Evolutionary conservation across 2,113 vertebrate species (phyloP).

Genomic region (Scartelaos histophorus): DNA sequence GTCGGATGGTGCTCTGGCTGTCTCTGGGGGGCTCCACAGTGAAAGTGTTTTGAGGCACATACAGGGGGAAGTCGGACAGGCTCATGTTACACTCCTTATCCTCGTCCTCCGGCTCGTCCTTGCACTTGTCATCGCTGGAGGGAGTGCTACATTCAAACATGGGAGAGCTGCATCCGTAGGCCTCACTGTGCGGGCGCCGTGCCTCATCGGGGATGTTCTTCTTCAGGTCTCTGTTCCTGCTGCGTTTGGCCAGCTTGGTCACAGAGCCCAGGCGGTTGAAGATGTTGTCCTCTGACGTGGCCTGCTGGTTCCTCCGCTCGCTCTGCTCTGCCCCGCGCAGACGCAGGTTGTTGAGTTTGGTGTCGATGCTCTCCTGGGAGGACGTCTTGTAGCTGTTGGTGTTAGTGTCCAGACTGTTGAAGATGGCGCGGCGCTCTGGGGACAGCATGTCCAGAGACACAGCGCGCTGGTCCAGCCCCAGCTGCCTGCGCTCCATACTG

Average conservation of each 20-base stretch:
- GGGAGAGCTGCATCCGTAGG: conserved; percentile 80
- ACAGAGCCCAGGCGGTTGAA: conserved; percentile 89
- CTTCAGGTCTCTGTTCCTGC: conserved; percentile 87
- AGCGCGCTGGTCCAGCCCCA: conserved; percentile 90
- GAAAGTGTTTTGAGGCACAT: conserved; percentile 80
- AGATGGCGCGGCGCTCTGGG: conserved; percentile 87
- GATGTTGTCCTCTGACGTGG: conserved; percentile 91
- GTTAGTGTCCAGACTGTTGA: conserved; percentile 85
- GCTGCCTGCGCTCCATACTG: conserved; percentile 91
- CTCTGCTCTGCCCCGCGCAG: conserved; percentile 80
- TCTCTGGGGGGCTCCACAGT: conserved; percentile 85
- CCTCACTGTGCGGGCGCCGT: conserved; percentile 84
- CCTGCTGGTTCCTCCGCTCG: conserved; percentile 77
- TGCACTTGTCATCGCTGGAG: conserved; percentile 74
- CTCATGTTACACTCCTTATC: conserved; percentile 88
- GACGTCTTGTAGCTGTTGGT: conserved; percentile 86
- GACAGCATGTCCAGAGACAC: conserved; percentile 94
- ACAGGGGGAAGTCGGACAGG: conserved; percentile 82
- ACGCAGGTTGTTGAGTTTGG: conserved; percentile 89
- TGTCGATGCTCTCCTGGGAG: conserved; percentile 94
- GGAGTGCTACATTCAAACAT: conserved; percentile 82
- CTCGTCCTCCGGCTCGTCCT: conserved; percentile 80
- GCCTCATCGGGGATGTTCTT: conserved; percentile 88
- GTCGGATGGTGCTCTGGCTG: conserved; percentile 67
- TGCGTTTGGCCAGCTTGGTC: conserved; percentile 84